Base-by-base conservation (phyloP, 2,888 invertebrate species). In the Pandemis cinnamomeana region DNA sequence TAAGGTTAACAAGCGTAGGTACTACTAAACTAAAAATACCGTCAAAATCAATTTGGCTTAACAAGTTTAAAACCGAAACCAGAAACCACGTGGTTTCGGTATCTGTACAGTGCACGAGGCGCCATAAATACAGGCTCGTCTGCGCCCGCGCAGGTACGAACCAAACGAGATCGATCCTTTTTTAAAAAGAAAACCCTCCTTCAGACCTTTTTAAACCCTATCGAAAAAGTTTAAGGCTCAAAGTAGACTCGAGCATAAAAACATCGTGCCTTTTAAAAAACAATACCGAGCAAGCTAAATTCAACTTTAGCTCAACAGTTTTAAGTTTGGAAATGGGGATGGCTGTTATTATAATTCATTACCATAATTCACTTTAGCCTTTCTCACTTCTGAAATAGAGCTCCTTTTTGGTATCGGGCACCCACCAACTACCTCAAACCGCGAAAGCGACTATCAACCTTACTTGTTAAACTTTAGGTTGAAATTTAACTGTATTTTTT, bases 71-170 rank as follows among this genome's bases (percentile, higher is more conserved):
- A 58, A 58, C 58, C 58, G 78, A 87, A 85, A 82, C 84, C 84
- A 80, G 83, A 84, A 85, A 87, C 89, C 91, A 91, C 91, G 91
- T 91, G 91, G 87, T 87, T 83, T 86, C 77, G 82, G 83, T 83
- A 85, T 83, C 85, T 83, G 83, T 84, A 84, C 85, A 84, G 86
- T 86, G 86, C 58, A 58, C 58, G 58, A 58, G 93, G 93, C 93
- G 93, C 93, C 93, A 92, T 94, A 94, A 94, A 93, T 93, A 94
- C 92, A 91, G 90, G 85, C 86, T 71, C 90, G 90, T 91, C 92
- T 88, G 92, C 91, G 90, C 89, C 89, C 92, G 90, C 92, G 91
- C 93, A 93, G 92, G 93, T 93, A 91, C 92, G 92, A 91, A 91
- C 91, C 93, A 93, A 93, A 93, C 93, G 87, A 93, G 93, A 93